Evolutionary conservation across 2,888 invertebrate species (phyloP).

Genomic region (Pristionchus exspectatus): DNA sequence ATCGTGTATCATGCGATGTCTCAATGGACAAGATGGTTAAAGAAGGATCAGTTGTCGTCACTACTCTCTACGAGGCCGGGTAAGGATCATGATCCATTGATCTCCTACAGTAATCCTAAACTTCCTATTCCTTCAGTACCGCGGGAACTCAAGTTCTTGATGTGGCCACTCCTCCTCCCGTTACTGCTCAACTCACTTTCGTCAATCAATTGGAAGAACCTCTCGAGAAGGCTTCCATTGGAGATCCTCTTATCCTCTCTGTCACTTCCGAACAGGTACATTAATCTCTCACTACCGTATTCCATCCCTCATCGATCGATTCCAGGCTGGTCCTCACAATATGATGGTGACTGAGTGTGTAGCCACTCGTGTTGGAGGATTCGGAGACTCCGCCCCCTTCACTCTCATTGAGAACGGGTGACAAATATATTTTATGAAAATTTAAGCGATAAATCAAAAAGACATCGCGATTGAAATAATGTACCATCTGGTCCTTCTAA

Average conservation of each 20-base stretch:
- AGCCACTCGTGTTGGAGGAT: conserved; percentile 78
- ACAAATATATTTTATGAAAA: neutral
- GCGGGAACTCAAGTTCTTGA: conserved; percentile 74
- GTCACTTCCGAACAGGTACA: conserved; percentile 75
- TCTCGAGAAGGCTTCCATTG: conserved; percentile 77
- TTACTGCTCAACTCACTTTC: conserved; percentile 77
- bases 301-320: conserved; percentile 14
- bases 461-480: too few species aligned
- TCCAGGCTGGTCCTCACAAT: conserved; percentile 77
- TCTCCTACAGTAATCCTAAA: conserved; percentile 33
- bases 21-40: conserved; percentile 78
- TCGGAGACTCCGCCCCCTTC: conserved; percentile 78
- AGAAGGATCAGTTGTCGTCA: conserved; percentile 79
- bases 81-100: conserved; percentile 55
- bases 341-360: conserved; percentile 79
- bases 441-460: too few species aligned
- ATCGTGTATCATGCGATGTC: conserved; percentile 78
- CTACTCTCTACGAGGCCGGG: conserved; percentile 79
- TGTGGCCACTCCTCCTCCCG: conserved; percentile 78
- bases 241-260: conserved; percentile 76
- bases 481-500: neutral
- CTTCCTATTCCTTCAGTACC: conserved; percentile 35
- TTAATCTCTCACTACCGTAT: neutral
- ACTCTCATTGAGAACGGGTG: conserved; percentile 78
- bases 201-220: conserved; percentile 76